phyloP scores from a whole-genome alignment of 2,797 vertebrate species.

The Pelodytes ibericus region DNA sequence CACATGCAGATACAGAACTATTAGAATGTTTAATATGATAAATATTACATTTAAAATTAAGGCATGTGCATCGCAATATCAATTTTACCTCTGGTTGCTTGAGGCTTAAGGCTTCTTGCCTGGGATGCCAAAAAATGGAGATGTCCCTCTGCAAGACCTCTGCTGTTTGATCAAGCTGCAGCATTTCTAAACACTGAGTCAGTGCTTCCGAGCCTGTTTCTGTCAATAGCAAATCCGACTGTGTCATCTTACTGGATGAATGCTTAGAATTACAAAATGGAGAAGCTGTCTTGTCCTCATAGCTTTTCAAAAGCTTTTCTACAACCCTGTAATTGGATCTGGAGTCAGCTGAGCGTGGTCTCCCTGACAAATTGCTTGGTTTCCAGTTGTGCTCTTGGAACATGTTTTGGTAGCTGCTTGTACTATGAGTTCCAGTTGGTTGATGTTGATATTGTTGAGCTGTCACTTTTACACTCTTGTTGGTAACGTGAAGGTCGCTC shows the following conservation, averaged over 20 bases:
- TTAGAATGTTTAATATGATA: no score
- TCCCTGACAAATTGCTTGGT: slow-evolving; percentile 87
- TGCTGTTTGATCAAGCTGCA: slow-evolving; percentile 75
- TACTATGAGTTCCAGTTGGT: slow-evolving; percentile 68
- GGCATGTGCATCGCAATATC: not conserved
- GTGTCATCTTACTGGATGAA: slow-evolving; percentile 65
- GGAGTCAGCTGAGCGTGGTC: slow-evolving; percentile 89
- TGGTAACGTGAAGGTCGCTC: slow-evolving; percentile 53
- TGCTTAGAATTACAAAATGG: slow-evolving; percentile 63
- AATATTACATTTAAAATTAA: no score
- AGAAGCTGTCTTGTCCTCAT: slow-evolving; percentile 76
- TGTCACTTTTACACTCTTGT: slow-evolving; percentile 53
- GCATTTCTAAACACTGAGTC: slow-evolving; percentile 77
- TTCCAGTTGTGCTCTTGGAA: slow-evolving; percentile 86
- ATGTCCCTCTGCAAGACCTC: slow-evolving; percentile 60
- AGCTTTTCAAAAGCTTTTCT: slow-evolving; percentile 90
- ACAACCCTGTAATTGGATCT: slow-evolving; percentile 94
- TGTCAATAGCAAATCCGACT: slow-evolving; percentile 61
- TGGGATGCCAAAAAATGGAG: slow-evolving; percentile 62
- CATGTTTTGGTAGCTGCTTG: slow-evolving; percentile 67
- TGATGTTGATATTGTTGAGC: slow-evolving; percentile 62
- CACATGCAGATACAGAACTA: no score
- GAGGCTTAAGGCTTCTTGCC: slow-evolving; percentile 64
- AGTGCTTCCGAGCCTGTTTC: slow-evolving; percentile 66
- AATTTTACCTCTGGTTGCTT: slow-evolving; percentile 73